These are phyloP conservation scores for Therioaphis trifolii DNA, from an alignment of 2,888 invertebrate genomes.

Conservation along the genomic window DNA sequence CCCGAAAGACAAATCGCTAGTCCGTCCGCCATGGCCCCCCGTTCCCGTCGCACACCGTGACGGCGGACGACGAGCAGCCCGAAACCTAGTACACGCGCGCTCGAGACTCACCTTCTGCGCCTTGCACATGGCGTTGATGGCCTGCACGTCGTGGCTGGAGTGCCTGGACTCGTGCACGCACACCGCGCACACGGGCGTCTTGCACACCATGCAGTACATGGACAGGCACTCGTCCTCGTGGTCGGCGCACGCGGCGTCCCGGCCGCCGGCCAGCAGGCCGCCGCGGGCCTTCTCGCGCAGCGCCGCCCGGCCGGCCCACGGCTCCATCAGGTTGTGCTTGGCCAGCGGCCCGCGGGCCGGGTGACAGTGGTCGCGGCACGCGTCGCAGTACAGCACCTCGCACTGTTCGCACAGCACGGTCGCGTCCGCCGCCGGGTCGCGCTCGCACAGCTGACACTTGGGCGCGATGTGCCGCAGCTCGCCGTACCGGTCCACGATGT, in stretches of 20 bases:
- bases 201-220: slow-evolving; percentile 92
- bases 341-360: slow-evolving; percentile 93
- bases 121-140: slow-evolving; percentile 91
- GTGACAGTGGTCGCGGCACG: slow-evolving; percentile 92
- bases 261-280: no score
- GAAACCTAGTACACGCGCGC: no score
- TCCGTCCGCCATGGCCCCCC: no score
- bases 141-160: slow-evolving; percentile 91
- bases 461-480: slow-evolving; percentile 77
- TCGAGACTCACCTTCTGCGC: slow-evolving; percentile 95
- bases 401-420: slow-evolving; percentile 92
- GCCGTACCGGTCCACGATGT: slow-evolving; percentile 88
- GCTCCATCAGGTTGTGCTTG: slow-evolving; percentile 85
- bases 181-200: slow-evolving; percentile 87
- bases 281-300: slow-evolving; percentile 71
- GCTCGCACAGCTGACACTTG: slow-evolving; percentile 86
- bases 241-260: slow-evolving; percentile 79
- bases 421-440: slow-evolving; percentile 79
- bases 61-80: no score
- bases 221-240: slow-evolving; percentile 86
- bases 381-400: slow-evolving; percentile 93
- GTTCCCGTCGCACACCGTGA: no score
- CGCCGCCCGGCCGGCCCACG: slow-evolving; percentile 74
- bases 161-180: slow-evolving; percentile 91
- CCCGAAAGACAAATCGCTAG: no score